Evolutionary conservation across 2,888 invertebrate genomes (phyloP).

Genomic region (Cheiracanthium punctorium): DNA sequence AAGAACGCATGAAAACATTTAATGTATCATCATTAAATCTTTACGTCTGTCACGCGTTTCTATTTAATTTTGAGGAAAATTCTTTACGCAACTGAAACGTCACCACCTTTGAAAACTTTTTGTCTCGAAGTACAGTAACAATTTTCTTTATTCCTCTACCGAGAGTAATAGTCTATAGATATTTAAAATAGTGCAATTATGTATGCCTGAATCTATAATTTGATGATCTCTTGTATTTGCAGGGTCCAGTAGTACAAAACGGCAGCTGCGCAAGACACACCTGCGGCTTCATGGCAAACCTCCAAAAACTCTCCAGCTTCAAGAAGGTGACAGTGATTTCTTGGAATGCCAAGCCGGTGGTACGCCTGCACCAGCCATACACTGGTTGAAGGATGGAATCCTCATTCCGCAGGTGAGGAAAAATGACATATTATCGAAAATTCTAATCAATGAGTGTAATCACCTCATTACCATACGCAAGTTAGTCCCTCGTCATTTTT

Average conservation of each 20-base stretch:
- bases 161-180: too few species aligned
- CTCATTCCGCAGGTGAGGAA: constrained; percentile 74
- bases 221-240: not conserved
- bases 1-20: too few species aligned
- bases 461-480: too few species aligned
- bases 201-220: too few species aligned
- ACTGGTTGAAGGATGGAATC: constrained; percentile 86
- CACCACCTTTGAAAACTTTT: too few species aligned
- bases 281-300: constrained; percentile 47
- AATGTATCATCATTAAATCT: too few species aligned
- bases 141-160: too few species aligned
- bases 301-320: constrained; percentile 32
- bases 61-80: not conserved
- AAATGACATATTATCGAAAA: not conserved
- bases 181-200: too few species aligned
- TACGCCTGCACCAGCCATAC: constrained; percentile 85
- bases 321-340: constrained; percentile 78
- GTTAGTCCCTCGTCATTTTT: too few species aligned
- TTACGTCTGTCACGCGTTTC: not conserved
- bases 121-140: too few species aligned
- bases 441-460: too few species aligned
- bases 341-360: constrained; percentile 86
- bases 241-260: not conserved
- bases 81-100: too few species aligned
- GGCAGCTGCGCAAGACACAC: constrained; percentile 24